These are phyloP conservation scores for Chymomyza caudatula DNA, from an alignment of 2,888 invertebrate genomes.

Conservation along the genomic window DNA sequence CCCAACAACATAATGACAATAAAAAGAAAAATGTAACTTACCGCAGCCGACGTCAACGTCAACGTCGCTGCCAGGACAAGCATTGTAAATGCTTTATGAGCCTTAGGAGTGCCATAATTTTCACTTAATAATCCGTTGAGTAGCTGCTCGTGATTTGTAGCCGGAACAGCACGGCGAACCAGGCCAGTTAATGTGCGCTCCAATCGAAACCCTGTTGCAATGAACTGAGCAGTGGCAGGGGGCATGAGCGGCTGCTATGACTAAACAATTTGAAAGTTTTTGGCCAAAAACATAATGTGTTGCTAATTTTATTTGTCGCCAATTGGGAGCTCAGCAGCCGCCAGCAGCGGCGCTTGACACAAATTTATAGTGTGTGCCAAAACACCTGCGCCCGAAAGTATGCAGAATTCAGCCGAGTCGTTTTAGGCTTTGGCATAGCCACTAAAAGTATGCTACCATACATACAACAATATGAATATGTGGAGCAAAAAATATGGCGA, in stretches of 20 bases:
- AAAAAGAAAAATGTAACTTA: conserved; percentile 66
- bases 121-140: conserved; percentile 73
- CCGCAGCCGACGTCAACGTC: conserved; percentile 3
- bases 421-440: conserved; percentile 23
- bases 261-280: conserved; percentile 69
- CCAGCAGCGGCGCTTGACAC: conserved; percentile 4
- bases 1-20: conserved; percentile 55
- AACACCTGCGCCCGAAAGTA: conserved; percentile 58
- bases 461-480: not conserved
- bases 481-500: conserved; percentile 53
- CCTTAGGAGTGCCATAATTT: conserved; percentile 73
- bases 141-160: conserved; percentile 68
- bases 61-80: conserved; percentile 26
- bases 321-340: conserved; percentile 54
- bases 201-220: conserved; percentile 10
- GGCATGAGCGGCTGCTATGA: conserved; percentile 1
- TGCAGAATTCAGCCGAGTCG: conserved; percentile 50
- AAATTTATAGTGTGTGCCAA: conserved; percentile 59
- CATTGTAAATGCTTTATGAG: conserved; percentile 72
- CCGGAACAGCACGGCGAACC: conserved; percentile 4
- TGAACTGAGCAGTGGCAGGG: not conserved
- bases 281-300: conserved; percentile 71
- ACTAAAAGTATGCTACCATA: conserved; percentile 38
- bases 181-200: conserved; percentile 10
- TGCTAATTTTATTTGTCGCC: conserved; percentile 73